These are phyloP conservation scores for Eupristina koningsbergeri DNA, from an alignment of 1,140 invertebrate genomes.

Conservation along the genomic window DNA sequence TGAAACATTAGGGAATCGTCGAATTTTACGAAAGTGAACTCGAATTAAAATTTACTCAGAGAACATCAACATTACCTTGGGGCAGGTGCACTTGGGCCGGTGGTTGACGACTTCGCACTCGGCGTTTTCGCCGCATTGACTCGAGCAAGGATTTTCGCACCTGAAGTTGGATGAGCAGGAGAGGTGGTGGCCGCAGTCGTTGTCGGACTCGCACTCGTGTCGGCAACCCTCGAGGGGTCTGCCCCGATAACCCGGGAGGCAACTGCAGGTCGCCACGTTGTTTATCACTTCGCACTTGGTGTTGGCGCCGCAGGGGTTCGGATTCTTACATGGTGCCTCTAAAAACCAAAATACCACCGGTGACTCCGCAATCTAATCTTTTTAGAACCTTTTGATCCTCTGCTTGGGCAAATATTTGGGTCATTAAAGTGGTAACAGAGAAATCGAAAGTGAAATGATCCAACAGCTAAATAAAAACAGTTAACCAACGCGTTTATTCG, in stretches of 20 bases:
- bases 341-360: too few relatives aligned
- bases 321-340: constrained; percentile 85
- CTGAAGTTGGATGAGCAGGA: constrained; percentile 82
- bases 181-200: constrained; percentile 80
- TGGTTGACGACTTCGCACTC: constrained; percentile 86
- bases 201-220: constrained; percentile 84
- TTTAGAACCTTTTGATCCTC: too few relatives aligned
- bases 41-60: background rate
- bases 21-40: too few relatives aligned
- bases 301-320: constrained; percentile 82
- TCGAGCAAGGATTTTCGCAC: constrained; percentile 83
- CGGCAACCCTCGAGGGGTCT: constrained; percentile 83
- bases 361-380: too few relatives aligned
- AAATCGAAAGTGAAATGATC: too few relatives aligned
- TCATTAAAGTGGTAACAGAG: too few relatives aligned
- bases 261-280: constrained; percentile 83
- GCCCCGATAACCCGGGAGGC: constrained; percentile 81
- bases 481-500: too few relatives aligned
- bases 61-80: constrained; percentile 74
- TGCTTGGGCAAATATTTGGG: too few relatives aligned
- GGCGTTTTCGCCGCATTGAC: constrained; percentile 83
- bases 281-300: constrained; percentile 85
- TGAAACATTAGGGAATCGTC: too few relatives aligned
- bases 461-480: too few relatives aligned
- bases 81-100: constrained; percentile 85